phyloP scores from a whole-genome alignment of 2,888 invertebrate species.

The Diplazon laetatorius region DNA sequence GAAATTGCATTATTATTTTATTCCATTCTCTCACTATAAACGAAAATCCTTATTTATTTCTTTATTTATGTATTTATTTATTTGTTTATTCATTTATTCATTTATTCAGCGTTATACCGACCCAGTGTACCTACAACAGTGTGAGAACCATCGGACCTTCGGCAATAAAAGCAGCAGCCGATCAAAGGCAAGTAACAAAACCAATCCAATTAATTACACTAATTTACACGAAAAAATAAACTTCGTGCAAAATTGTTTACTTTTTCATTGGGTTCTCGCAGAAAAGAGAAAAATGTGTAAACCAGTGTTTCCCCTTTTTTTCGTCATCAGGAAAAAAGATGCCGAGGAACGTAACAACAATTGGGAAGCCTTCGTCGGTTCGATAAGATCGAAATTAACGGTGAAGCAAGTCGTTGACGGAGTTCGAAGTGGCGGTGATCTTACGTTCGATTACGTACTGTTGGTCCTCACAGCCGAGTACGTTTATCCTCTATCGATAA shows the following conservation, averaged over 20 bases:
- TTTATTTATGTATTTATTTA: too few relatives aligned
- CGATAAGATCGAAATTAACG: constrained; percentile 90
- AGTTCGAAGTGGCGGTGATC: constrained; percentile 89
- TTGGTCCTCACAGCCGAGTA: constrained; percentile 93
- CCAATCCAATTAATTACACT: too few relatives aligned
- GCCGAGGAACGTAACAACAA: constrained; percentile 82
- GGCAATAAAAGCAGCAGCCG: constrained; percentile 52
- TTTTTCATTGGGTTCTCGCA: too few relatives aligned
- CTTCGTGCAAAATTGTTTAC: too few relatives aligned
- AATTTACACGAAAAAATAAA: too few relatives aligned
- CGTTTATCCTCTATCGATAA: constrained; percentile 77
- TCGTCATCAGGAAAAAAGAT: constrained; percentile 71
- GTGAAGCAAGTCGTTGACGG: constrained; percentile 93
- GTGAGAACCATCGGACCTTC: constrained; percentile 65
- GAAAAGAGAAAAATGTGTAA: background rate
- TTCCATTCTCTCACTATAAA: too few relatives aligned
- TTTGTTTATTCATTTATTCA: too few relatives aligned
- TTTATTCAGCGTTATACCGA: constrained; percentile 77
- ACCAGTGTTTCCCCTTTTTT: background rate
- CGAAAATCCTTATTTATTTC: too few relatives aligned
- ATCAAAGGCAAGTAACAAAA: constrained; percentile 46
- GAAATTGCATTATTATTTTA: too few relatives aligned
- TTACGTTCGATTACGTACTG: constrained; percentile 92
- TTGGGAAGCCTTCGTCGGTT: constrained; percentile 89
- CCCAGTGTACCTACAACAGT: constrained; percentile 79